A percentile compares a stretch with the other conserved stretches of the same genome.
Evolutionary conservation across 2,888 invertebrate species (phyloP).

Genomic region (Dryobotodes eremita): DNA sequence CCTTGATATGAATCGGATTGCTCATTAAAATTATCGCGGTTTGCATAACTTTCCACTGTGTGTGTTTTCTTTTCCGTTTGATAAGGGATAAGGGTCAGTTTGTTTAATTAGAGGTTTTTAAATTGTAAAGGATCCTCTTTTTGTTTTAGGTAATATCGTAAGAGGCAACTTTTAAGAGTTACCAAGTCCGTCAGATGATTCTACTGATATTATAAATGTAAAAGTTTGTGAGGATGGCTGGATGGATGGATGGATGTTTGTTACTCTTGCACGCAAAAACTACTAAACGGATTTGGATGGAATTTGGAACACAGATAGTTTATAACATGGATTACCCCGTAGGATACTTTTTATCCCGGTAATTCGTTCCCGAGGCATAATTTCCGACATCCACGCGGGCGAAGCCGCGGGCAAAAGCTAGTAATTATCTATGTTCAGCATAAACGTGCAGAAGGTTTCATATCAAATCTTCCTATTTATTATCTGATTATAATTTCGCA

Average conservation of each 20-base stretch:
- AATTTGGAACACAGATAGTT: too few species aligned
- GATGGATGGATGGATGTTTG: too few species aligned
- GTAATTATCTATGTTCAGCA: neutral
- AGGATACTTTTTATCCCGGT: too few species aligned
- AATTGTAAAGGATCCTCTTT: neutral
- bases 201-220: too few species aligned
- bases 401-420: too few species aligned
- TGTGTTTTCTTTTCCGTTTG: conserved; percentile 48
- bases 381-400: too few species aligned
- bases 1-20: conserved; percentile 66
- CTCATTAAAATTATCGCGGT: conserved; percentile 61
- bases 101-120: conserved; percentile 38
- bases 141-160: neutral
- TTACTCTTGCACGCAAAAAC: too few species aligned
- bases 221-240: too few species aligned
- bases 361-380: too few species aligned
- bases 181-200: neutral
- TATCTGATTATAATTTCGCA: neutral
- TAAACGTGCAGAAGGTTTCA: neutral
- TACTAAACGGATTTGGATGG: too few species aligned
- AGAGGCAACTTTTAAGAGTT: neutral
- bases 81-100: conserved; percentile 18
- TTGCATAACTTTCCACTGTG: conserved; percentile 58
- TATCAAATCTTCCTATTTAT: neutral
- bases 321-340: too few species aligned